phyloP scores from a whole-genome alignment of 2,888 invertebrate species.

The Xylophagus ater region DNA sequence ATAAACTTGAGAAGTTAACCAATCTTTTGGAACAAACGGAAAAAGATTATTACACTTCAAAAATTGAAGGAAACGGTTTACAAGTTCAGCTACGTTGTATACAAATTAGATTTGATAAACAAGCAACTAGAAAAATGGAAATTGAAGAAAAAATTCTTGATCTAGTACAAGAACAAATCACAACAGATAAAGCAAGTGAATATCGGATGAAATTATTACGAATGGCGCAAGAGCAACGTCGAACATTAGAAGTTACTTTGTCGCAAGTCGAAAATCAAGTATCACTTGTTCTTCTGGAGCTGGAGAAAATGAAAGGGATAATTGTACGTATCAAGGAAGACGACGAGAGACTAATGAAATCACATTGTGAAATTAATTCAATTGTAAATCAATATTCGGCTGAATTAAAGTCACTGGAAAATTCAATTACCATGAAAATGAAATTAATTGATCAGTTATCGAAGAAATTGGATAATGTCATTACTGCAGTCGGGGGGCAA shows the following conservation, averaged over 20 bases:
- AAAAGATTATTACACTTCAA: slow-evolving; percentile 46
- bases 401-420: slow-evolving; percentile 40
- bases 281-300: slow-evolving; percentile 38
- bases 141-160: slow-evolving; percentile 54
- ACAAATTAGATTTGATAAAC: slow-evolving; percentile 41
- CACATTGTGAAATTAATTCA: slow-evolving; percentile 35
- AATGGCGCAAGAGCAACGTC: slow-evolving; percentile 39
- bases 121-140: slow-evolving; percentile 43
- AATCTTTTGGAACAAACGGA: slow-evolving; percentile 52
- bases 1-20: slow-evolving; percentile 44
- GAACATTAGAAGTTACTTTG: slow-evolving; percentile 34
- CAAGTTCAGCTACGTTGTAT: slow-evolving; percentile 31
- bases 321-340: slow-evolving; percentile 25
- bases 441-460: slow-evolving; percentile 42
- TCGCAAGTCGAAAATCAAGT: slow-evolving; percentile 46
- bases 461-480: slow-evolving; percentile 42
- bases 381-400: slow-evolving; percentile 38
- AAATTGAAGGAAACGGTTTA: slow-evolving; percentile 34
- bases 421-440: slow-evolving; percentile 41
- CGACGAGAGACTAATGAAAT: slow-evolving; percentile 24
- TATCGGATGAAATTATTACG: slow-evolving; percentile 38
- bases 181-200: slow-evolving; percentile 56
- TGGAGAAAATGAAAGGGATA: slow-evolving; percentile 33
- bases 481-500: slow-evolving; percentile 40
- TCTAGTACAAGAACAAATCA: slow-evolving; percentile 54